phyloP scores from a whole-genome alignment of 1,140 invertebrate genomes.

The Magallana ariakensis region DNA sequence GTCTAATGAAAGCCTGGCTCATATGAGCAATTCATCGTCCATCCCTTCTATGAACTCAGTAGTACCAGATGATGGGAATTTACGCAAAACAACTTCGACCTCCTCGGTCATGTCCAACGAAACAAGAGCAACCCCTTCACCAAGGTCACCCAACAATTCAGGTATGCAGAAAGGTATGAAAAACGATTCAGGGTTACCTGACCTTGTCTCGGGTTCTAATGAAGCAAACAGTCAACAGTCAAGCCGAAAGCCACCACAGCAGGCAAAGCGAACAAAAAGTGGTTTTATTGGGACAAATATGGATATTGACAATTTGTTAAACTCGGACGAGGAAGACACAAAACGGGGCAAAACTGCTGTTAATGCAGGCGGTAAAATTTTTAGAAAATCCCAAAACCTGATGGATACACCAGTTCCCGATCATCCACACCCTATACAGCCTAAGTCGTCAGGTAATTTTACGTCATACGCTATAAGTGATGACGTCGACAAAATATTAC shows the following conservation, averaged over 20 bases:
- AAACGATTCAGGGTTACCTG: conserved; percentile 63
- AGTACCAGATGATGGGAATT: conserved; percentile 61
- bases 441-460: conserved; percentile 66
- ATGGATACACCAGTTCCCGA: conserved; percentile 74
- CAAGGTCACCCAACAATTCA: neutral
- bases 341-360: conserved; percentile 19
- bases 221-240: conserved; percentile 22
- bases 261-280: conserved; percentile 60
- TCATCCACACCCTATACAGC: conserved; percentile 71
- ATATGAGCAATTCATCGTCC: conserved; percentile 64
- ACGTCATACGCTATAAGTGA: conserved; percentile 52
- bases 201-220: conserved; percentile 65
- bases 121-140: conserved; percentile 51
- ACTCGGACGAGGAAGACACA: conserved; percentile 60
- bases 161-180: neutral
- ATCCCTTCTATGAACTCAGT: conserved; percentile 64
- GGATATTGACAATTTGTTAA: conserved; percentile 75
- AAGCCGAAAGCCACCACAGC: conserved; percentile 11
- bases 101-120: conserved; percentile 63
- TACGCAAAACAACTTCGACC: conserved; percentile 59
- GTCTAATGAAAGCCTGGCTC: conserved; percentile 67
- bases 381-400: conserved; percentile 63
- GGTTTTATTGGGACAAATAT: conserved; percentile 70
- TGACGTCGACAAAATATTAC: conserved; percentile 53
- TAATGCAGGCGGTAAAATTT: conserved; percentile 52